Percentiles rank a stretch among this genome's conserved stretches.
Conservation (phyloP, 2,113 vertebrate genomes). For the Chloropsis hardwickii region DNA sequence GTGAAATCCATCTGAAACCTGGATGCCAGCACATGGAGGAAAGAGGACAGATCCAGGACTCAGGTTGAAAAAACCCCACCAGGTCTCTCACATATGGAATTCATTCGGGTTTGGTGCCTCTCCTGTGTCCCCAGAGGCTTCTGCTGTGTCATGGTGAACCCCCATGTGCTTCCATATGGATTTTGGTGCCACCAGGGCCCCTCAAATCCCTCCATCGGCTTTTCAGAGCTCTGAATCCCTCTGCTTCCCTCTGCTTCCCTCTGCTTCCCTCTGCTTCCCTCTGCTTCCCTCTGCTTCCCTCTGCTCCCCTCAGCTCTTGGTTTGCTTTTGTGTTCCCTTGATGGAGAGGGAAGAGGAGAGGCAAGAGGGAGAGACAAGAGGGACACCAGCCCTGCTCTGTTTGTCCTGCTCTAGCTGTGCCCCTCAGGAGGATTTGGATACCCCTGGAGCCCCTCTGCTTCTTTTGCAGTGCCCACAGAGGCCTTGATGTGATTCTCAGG, state of each 20-base stretch:
- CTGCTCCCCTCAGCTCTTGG: not conserved
- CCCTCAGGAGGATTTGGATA: not conserved
- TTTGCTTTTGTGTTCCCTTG: not conserved
- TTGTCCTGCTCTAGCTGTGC: not conserved
- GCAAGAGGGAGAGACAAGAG: not conserved
- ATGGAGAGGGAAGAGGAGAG: not conserved
- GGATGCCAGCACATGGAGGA: not conserved
- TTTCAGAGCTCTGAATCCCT: not conserved
- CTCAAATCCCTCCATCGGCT: not conserved
- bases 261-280: not conserved
- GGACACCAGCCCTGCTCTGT: not conserved
- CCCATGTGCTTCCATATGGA: not conserved
- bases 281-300: not conserved
- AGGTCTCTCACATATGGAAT: not conserved
- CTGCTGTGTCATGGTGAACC: not conserved
- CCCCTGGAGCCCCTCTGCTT: not conserved
- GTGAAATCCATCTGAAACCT: conserved; percentile 66
- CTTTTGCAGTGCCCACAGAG: not conserved
- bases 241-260: not conserved
- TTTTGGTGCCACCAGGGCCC: not conserved
- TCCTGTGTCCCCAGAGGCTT: not conserved
- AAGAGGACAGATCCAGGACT: not conserved
- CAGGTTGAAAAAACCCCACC: not conserved
- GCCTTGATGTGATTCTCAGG: not conserved
- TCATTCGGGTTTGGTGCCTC: not conserved